Conservation (phyloP, 2,113 vertebrate genomes). For the Pandion haliaetus region DNA sequence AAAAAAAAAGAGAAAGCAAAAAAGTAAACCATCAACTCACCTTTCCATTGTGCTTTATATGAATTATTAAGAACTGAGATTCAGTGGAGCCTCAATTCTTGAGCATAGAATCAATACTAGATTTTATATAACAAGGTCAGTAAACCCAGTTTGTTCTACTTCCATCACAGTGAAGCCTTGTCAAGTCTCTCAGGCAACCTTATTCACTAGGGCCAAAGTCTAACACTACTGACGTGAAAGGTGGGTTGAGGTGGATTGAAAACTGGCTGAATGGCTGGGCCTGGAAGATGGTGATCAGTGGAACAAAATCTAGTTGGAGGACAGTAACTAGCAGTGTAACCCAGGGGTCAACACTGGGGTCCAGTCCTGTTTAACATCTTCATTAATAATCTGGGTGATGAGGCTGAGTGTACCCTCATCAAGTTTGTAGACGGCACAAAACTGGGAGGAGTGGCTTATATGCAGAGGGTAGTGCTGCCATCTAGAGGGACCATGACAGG, state of each 20-base stretch:
- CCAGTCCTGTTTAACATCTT: background rate
- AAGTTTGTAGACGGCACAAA: background rate
- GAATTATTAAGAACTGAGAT: constrained; percentile 61
- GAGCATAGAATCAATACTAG: constrained; percentile 46
- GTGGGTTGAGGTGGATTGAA: background rate
- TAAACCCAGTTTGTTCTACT: constrained; percentile 13
- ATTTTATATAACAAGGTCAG: constrained; percentile 54
- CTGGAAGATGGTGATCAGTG: background rate
- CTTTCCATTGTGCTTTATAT: constrained; percentile 48
- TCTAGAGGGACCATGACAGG: background rate
- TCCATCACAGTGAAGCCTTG: background rate
- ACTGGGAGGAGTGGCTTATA: background rate
- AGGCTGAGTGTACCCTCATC: background rate
- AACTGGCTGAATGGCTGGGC: background rate
- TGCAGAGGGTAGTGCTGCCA: background rate
- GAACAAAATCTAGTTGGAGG: background rate
- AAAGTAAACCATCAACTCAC: constrained; percentile 31
- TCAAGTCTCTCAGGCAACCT: constrained; percentile 3
- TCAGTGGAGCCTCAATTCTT: constrained; percentile 23
- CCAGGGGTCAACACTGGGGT: background rate
- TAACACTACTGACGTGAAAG: background rate
- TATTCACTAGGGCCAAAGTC: background rate
- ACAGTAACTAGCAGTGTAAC: background rate
- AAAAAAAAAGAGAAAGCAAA: background rate
- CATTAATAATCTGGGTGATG: background rate